Conservation (phyloP, 2,888 invertebrate genomes). For the Rhamnusium bicolor region DNA sequence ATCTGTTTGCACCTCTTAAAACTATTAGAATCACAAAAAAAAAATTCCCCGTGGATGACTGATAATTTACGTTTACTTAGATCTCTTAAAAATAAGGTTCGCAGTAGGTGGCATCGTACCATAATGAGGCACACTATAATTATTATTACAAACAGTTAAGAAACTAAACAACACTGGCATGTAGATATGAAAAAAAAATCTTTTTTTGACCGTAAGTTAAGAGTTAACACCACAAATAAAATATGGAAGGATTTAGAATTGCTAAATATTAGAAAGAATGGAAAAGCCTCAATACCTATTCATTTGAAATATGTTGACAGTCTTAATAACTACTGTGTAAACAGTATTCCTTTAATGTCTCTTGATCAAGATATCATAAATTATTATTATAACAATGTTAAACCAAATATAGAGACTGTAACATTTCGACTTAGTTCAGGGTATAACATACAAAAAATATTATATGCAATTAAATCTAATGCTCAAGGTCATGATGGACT, state of each 20-base stretch:
- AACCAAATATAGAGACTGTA: background rate
- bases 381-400: background rate
- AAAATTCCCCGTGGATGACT: slow-evolving; percentile 6
- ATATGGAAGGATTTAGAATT: background rate
- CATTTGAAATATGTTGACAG: background rate
- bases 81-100: slow-evolving; percentile 1
- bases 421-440: background rate
- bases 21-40: slow-evolving; percentile 1
- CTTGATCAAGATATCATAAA: background rate
- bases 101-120: background rate
- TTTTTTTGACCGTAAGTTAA: background rate
- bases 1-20: background rate
- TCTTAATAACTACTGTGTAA: background rate
- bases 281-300: background rate
- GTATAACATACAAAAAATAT: background rate
- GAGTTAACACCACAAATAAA: background rate
- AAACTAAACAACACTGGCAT: background rate
- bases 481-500: background rate
- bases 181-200: background rate
- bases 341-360: background rate
- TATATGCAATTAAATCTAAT: background rate
- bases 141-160: slow-evolving; percentile 2
- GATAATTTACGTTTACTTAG: slow-evolving; percentile 4
- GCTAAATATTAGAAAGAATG: background rate
- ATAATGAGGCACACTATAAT: background rate